Evolutionary conservation across 2,888 invertebrate genomes (phyloP).

Genomic region (Fabriciana adippe): DNA sequence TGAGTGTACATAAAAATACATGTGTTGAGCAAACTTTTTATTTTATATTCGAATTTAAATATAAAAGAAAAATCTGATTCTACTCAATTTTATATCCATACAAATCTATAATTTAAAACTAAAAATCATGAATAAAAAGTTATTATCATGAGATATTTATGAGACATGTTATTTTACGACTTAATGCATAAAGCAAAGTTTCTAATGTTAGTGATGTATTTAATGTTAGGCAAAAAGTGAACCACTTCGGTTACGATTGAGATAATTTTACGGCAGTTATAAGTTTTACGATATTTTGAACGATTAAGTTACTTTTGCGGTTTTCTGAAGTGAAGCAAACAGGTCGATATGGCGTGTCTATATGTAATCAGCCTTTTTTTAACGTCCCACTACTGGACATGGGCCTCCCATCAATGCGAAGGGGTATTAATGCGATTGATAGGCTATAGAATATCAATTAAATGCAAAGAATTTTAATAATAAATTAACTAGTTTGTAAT

Average conservation of each 20-base stretch:
- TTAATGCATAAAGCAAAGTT: conserved; percentile 38
- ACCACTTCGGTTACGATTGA: conserved; percentile 52
- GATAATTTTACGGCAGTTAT: conserved; percentile 48
- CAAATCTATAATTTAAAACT: not conserved
- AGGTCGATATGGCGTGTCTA: not conserved
- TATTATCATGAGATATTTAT: conserved; percentile 9
- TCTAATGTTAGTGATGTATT: conserved; percentile 50
- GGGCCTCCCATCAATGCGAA: too few species aligned
- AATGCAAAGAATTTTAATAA: too few species aligned
- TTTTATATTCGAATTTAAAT: too few species aligned
- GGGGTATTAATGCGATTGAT: too few species aligned
- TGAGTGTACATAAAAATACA: too few species aligned
- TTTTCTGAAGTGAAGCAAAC: not conserved
- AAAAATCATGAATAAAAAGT: not conserved
- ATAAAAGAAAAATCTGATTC: not conserved
- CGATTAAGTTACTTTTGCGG: conserved; percentile 24
- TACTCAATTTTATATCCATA: not conserved
- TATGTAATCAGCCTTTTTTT: too few species aligned
- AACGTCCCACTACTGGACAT: too few species aligned
- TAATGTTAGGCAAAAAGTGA: conserved; percentile 51
- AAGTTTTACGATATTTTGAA: conserved; percentile 50
- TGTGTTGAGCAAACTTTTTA: too few species aligned
- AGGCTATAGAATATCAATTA: too few species aligned
- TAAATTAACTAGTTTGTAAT: too few species aligned
- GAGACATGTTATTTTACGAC: conserved; percentile 40